phyloP scores from a whole-genome alignment of 2,113 vertebrate genomes.

The Neogale vison region DNA sequence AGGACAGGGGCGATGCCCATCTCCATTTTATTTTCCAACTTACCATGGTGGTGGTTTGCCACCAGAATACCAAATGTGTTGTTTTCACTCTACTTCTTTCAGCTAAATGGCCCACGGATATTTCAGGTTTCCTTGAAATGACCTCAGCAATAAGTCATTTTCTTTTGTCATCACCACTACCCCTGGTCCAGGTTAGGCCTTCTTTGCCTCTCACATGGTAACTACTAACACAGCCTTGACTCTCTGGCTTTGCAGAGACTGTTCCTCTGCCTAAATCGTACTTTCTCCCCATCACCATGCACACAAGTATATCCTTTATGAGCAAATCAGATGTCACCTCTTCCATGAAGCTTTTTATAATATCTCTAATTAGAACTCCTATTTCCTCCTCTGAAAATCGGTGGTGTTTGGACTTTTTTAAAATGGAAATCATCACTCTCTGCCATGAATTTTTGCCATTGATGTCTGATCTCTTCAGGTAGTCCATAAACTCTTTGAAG shows the following conservation, averaged over 20 bases:
- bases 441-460: not conserved
- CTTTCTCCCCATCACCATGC: not conserved
- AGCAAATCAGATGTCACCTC: not conserved
- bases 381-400: not conserved
- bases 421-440: not conserved
- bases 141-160: not conserved
- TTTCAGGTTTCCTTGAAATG: not conserved
- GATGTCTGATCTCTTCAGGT: not conserved
- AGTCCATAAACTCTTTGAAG: not conserved
- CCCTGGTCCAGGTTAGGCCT: not conserved
- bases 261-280: not conserved
- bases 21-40: not conserved
- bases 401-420: not conserved
- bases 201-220: not conserved
- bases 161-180: not conserved
- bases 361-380: not conserved
- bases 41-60: not conserved
- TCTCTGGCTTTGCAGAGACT: not conserved
- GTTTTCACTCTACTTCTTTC: not conserved
- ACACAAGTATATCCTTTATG: not conserved
- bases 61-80: not conserved
- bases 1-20: not conserved
- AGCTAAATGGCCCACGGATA: not conserved
- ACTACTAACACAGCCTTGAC: not conserved
- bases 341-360: not conserved